These are phyloP conservation scores for Homalodisca vitripennis DNA, from an alignment of 1,140 invertebrate genomes.

Conservation along the genomic window DNA sequence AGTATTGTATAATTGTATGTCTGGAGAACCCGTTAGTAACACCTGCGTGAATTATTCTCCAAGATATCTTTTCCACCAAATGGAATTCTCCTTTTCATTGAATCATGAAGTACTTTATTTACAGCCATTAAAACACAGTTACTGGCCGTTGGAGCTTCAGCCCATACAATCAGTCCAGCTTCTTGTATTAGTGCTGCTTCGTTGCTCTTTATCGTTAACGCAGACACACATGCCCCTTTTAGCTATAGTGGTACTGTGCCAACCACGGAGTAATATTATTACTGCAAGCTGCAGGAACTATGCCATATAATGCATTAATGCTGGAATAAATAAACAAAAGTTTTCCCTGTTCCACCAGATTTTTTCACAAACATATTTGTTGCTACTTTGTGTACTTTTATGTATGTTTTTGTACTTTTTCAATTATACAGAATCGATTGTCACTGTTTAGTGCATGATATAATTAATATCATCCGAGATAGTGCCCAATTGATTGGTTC, in stretches of 20 bases:
- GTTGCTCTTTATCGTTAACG: background rate
- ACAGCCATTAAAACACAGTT: background rate
- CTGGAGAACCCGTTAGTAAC: background rate
- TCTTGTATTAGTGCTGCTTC: background rate
- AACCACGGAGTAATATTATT: background rate
- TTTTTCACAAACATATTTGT: slow-evolving; percentile 42
- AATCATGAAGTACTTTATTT: slow-evolving; percentile 1
- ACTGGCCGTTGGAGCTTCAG: slow-evolving; percentile 16
- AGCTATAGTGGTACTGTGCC: slow-evolving; percentile 12
- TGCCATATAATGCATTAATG: background rate
- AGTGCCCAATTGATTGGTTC: background rate
- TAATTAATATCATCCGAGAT: background rate
- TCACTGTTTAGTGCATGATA: background rate
- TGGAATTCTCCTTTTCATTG: background rate
- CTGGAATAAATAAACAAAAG: slow-evolving; percentile 21
- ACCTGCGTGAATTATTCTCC: background rate
- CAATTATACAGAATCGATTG: background rate
- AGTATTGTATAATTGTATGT: background rate
- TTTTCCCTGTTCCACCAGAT: slow-evolving; percentile 45
- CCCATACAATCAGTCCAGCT: slow-evolving; percentile 21
- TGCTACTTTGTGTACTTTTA: background rate
- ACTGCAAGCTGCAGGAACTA: too few species aligned
- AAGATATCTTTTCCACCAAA: slow-evolving; percentile 16
- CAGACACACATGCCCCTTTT: background rate
- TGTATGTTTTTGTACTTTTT: background rate